Base-by-base conservation (phyloP, 1,140 invertebrate species). In the Atta colombica region DNA sequence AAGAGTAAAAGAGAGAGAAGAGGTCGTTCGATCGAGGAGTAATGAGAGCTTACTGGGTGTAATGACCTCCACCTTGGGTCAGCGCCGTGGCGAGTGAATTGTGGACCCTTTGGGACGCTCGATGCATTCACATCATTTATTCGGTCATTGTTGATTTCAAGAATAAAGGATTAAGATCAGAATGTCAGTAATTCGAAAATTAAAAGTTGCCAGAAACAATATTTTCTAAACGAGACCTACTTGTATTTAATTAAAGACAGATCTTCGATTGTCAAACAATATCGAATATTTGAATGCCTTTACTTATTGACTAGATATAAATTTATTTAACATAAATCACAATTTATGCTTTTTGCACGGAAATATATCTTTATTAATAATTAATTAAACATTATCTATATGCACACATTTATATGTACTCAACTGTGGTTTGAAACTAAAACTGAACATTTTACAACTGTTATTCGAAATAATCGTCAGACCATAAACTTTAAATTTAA, bases 21-120 rank as follows among this genome's bases (percentile, higher is more conserved):
- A 53, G 61, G 51, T 74, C 72, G 81, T 49, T 90, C 87, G 85
- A 90, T 92, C 91, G 75, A 88, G 63, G 77, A 88, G 87, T 87
- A 86, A 91, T 85, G 82, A 88, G 87, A 89, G 85, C 88, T 87
- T 85, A 86, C 86, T 87, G 92, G 89, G 92, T 90, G 91, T 92
- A 93, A 92, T 90, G 91, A 92, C 92, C 91, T 93, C 92, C 77
- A 92, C 89, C 89, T 92, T 91, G 88, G 88, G 77, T 86, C 88
- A 89, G 85, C 90, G 78, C 88, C 75, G 87, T 85, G 78, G 69
- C 78, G 75, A 87, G 85, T 75, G 84, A 89, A 89, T 80, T 82
- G 86, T 72, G 77, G 78, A 87, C 75, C 87, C 85, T 84, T 63
- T 25, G 31, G 61, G 35, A 77, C 49, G 49, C 49, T 49, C 31